These are phyloP conservation scores for Orestias chungarensis DNA, from an alignment of 2,797 vertebrate genomes.

Conservation along the genomic window DNA sequence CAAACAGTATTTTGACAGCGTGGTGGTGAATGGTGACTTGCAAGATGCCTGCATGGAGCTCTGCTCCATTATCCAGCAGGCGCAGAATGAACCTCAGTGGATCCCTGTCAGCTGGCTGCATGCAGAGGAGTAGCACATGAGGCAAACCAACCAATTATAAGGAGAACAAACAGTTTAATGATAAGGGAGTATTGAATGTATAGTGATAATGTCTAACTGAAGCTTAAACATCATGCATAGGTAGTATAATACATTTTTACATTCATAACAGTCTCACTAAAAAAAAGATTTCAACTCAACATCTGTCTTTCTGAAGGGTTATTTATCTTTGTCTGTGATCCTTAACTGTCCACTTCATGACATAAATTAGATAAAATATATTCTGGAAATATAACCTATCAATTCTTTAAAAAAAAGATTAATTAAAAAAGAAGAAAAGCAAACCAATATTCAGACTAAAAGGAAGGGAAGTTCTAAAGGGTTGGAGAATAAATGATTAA, in stretches of 20 bases:
- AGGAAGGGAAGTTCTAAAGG: neutral
- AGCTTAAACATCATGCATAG: neutral
- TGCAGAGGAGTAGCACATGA: conserved; percentile 51
- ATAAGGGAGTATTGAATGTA: neutral
- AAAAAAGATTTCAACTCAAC: neutral
- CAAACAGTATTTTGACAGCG: conserved; percentile 87
- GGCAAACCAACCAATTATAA: neutral
- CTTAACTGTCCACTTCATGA: neutral
- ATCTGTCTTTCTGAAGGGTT: neutral
- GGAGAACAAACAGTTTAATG: neutral
- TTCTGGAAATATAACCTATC: too few species aligned
- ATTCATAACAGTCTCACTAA: neutral
- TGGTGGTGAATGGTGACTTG: conserved; percentile 87
- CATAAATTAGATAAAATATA: too few species aligned
- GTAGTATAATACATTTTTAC: neutral
- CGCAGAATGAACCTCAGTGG: conserved; percentile 89
- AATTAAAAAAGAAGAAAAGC: neutral
- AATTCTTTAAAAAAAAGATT: neutral
- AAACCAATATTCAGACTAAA: neutral
- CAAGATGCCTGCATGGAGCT: conserved; percentile 83
- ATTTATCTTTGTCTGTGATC: neutral
- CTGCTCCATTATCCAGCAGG: conserved; percentile 80
- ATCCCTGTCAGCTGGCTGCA: conserved; percentile 86
- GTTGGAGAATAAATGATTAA: neutral
- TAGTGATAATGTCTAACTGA: neutral